Evolutionary conservation across 2,888 invertebrate species (phyloP), one percentile per base, ranked within the genome.

Genomic region (Perithous albicinctus): DNA sequence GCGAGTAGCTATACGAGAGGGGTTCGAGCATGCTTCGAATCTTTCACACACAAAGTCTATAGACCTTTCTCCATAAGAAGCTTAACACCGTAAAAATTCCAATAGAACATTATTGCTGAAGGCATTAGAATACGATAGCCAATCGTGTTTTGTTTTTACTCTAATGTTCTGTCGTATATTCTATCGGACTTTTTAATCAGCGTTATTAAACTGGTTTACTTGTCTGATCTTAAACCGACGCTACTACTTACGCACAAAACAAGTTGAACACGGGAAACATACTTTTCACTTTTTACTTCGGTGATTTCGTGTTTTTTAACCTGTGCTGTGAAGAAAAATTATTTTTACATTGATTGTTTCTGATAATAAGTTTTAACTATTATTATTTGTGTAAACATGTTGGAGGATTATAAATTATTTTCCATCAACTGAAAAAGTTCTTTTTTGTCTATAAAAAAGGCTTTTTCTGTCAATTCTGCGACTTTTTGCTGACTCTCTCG

Each of bases 21-120:
- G 67, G 66, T 15, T 32, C 41, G 15, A 51, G 70, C 75, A 48
- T 26, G 75, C 72, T 78, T 67, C 54, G 46, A 72, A 54, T 38
- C 73, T 73, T 70, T 80, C 66, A 18, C 18, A 10, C 41, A 7
- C 5, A 59, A 59, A 1, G 26, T 54, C 23, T 51, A 54, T 15
- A 5, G 35, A 51, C 69, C 35, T 80, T 69, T 79, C 35, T 74
- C 38, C 66, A 18, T n/a, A 48, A 29, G 8, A 59, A 59, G 7
- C 15, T 32, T 59, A 23, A 0, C 54, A 3, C 35, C n/a, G 26
- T 23, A 1, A 12, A 54, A 54, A 29, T n/a, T 0, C 23, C 29
- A 12, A 54, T 29, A 26, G 54, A 54, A 29, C 41, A 0, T 12
- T 12, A 54, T 15, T 46, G 46, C n/a, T n/a, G n/a, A 15, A 46